Percentiles rank a stretch among this genome's conserved stretches.
These are phyloP conservation scores for Acleris holmiana DNA, from an alignment of 2,888 invertebrate genomes.

Conservation along the genomic window DNA sequence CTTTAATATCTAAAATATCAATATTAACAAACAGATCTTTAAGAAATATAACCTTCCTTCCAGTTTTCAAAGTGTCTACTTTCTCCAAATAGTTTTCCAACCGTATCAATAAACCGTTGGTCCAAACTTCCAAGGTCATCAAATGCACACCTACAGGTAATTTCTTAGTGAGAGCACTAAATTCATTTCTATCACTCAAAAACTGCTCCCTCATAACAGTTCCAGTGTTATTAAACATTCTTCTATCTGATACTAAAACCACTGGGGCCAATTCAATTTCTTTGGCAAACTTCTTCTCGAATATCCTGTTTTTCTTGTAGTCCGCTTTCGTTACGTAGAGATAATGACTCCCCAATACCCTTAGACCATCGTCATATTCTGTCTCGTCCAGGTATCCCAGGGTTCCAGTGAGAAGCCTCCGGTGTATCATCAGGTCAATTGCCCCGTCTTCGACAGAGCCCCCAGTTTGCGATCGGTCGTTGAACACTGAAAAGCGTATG, in stretches of 20 bases:
- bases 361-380: constrained; percentile 43
- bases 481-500: constrained; percentile 85
- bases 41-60: constrained; percentile 81
- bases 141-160: constrained; percentile 90
- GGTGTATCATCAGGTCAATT: constrained; percentile 92
- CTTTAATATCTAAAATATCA: constrained; percentile 77
- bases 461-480: constrained; percentile 93
- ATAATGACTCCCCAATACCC: constrained; percentile 61
- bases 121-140: constrained; percentile 91
- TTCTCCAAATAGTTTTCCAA: constrained; percentile 91
- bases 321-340: constrained; percentile 60
- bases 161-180: constrained; percentile 74
- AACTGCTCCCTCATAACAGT: constrained; percentile 60
- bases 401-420: constrained; percentile 92
- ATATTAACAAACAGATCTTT: constrained; percentile 85
- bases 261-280: constrained; percentile 58
- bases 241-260: constrained; percentile 46
- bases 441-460: constrained; percentile 89
- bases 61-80: constrained; percentile 81
- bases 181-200: constrained; percentile 57
- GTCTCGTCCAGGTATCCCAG: constrained; percentile 69
- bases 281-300: constrained; percentile 69
- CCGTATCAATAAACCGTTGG: constrained; percentile 86
- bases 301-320: constrained; percentile 58
- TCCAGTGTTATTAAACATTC: constrained; percentile 32